Percentiles rank a stretch among this genome's conserved stretches.
phyloP scores from a whole-genome alignment of 2,113 vertebrate genomes.

The Uria aalge region DNA sequence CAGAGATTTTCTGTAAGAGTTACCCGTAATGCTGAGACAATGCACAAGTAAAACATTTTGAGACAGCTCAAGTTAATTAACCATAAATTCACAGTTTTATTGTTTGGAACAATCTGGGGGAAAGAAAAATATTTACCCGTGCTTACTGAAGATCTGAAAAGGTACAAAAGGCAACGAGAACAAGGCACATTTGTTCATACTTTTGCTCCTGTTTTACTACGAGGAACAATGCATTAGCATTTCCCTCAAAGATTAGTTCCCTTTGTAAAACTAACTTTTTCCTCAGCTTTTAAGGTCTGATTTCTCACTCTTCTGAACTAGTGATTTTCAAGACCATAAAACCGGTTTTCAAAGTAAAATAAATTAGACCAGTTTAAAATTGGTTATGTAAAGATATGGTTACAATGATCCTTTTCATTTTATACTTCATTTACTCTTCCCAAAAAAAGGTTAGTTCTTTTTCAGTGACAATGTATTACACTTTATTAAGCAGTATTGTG shows the following conservation, averaged over 20 bases:
- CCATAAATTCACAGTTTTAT: neutral
- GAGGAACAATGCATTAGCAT: neutral
- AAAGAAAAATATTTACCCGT: neutral
- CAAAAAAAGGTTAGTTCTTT: neutral
- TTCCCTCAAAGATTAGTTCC: neutral
- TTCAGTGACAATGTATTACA: neutral
- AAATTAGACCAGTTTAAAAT: neutral
- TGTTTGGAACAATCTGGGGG: neutral
- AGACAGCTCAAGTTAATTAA: neutral
- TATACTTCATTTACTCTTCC: neutral
- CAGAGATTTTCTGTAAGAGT: neutral
- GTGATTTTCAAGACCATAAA: neutral
- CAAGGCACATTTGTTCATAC: neutral
- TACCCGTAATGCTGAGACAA: neutral
- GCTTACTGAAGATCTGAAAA: neutral
- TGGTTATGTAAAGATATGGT: neutral
- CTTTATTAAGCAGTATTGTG: neutral
- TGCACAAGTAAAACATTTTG: neutral
- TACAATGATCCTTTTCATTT: neutral
- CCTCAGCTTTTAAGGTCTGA: neutral
- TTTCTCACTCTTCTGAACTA: neutral
- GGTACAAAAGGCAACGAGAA: neutral
- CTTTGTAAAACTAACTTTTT: neutral
- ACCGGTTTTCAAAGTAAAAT: neutral
- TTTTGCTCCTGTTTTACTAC: neutral